A percentile compares a stretch with the other conserved stretches of the same genome.
These are phyloP conservation scores for Synergus umbraculus DNA, from an alignment of 2,888 invertebrate genomes.

Conservation along the genomic window DNA sequence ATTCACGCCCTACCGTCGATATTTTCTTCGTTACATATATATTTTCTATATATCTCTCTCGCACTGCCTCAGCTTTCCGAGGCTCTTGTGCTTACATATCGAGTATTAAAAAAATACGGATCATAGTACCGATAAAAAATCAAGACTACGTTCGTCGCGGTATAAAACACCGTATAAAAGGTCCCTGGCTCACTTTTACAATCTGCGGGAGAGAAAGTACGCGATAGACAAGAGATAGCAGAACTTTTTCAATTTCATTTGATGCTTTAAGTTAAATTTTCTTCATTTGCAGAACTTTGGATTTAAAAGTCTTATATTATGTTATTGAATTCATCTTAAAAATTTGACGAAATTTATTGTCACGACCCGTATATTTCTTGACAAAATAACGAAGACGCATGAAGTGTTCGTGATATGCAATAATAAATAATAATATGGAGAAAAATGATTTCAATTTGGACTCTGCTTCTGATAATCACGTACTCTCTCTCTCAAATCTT, in stretches of 20 bases:
- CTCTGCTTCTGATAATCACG: neutral
- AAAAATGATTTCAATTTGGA: neutral
- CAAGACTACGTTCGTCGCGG: conserved; percentile 15
- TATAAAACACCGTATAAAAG: conserved; percentile 34
- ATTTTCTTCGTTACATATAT: conserved; percentile 35
- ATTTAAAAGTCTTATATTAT: neutral
- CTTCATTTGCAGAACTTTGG: neutral
- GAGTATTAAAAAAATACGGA: conserved; percentile 29
- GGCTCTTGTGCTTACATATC: neutral
- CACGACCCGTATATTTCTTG: conserved; percentile 24
- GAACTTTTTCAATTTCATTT: neutral
- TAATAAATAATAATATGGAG: no score
- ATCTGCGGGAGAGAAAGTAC: neutral
- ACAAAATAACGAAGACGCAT: conserved; percentile 8
- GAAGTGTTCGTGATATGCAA: neutral
- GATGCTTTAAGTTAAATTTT: neutral
- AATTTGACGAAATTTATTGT: conserved; percentile 14
- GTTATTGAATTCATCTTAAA: neutral
- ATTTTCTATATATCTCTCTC: neutral
- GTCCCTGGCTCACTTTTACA: conserved; percentile 18
- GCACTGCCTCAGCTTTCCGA: neutral
- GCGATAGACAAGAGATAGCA: neutral
- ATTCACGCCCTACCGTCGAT: conserved; percentile 45
- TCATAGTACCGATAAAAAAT: conserved; percentile 16
- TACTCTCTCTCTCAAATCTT: neutral